Evolutionary conservation across 92 coral and sea anemone species (phyloP), one percentile per base, ranked within the genome.

Genomic region (Actinostola sp.): DNA sequence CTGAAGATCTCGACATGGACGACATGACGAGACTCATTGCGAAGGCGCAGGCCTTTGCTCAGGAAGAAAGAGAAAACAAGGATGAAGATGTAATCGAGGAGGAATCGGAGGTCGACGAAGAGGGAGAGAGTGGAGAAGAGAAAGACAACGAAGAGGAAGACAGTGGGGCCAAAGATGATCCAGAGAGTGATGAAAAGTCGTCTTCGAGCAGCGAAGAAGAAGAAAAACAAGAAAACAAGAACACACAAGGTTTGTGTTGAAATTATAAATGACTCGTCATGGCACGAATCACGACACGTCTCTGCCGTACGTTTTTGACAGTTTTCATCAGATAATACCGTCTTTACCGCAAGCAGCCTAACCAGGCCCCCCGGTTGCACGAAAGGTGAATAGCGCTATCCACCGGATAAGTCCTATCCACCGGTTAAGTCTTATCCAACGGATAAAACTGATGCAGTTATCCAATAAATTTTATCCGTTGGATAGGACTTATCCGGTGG

Each of bases 21-120:
- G 85, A 81, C 42, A 65, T 88, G 23, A 72, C 78, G 48, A 63
- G 70, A 45, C 66, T 86, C 21, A 80, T 86, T 29, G 83, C 86
- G 31, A 77, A 77, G 25, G 90, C 91, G 39, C 91, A 81, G 70
- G 80, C 86, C 33, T 71, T 86, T 27, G 72, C 91, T n/a, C 59
- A 49, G 29, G 82, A 81, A 31, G 91, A 81, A 56, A 63, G 70
- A 36, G 74, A 73, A 16, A 32, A 48, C 6, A 61, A 57, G 44
- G 56, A 32, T 13, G 73, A 76, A 52, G 81, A 64, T 41, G 28
- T 61, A 2, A 70, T 71, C 11, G 84, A 64, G 6, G 84, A 60
- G 25, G 77, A 78, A 17, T 76, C 79, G 24, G 72, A 64, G 34
- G 70, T 12, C 0, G 59, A 63, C 9, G 57, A 34, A 8, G 81